These are phyloP conservation scores for Tragelaphus strepsiceros DNA, from an alignment of 2,113 vertebrate genomes.

Conservation along the genomic window DNA sequence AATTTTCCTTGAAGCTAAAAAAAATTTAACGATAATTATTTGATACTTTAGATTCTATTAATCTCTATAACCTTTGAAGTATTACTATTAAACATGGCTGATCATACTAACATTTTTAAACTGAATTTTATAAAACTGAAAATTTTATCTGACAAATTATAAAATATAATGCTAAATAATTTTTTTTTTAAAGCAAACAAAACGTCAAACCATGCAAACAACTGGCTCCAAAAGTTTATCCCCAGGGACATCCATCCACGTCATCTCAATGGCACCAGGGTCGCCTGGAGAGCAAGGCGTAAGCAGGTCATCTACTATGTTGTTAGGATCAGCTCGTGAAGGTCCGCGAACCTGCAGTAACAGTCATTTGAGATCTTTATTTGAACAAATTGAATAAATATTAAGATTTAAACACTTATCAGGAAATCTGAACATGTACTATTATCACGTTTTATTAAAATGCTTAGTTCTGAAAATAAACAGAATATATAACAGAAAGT, in stretches of 20 bases:
- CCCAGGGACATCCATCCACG: conserved; percentile 95
- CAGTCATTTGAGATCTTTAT: not conserved
- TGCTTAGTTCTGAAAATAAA: not conserved
- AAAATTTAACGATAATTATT: conserved; percentile 1
- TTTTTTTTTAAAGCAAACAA: conserved; percentile 7
- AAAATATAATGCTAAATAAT: not conserved
- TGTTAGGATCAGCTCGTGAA: conserved; percentile 84
- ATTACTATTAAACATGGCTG: not conserved
- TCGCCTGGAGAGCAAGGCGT: conserved; percentile 97
- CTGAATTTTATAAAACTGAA: not conserved
- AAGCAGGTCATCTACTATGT: conserved; percentile 86
- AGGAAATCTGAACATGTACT: not conserved
- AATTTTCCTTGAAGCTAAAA: not conserved
- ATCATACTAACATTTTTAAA: too few relatives aligned
- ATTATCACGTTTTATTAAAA: not conserved
- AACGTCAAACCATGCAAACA: conserved; percentile 89
- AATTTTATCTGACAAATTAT: not conserved
- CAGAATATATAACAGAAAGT: not conserved
- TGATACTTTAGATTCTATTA: not conserved
- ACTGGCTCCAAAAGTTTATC: conserved; percentile 94
- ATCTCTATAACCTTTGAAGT: not conserved
- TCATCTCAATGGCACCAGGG: conserved; percentile 90
- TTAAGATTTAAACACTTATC: not conserved
- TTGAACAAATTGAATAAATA: conserved; percentile 12
- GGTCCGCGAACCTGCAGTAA: conserved; percentile 86